Base-by-base conservation (phyloP, 2,113 vertebrate genomes). In the Holacanthus passer region DNA sequence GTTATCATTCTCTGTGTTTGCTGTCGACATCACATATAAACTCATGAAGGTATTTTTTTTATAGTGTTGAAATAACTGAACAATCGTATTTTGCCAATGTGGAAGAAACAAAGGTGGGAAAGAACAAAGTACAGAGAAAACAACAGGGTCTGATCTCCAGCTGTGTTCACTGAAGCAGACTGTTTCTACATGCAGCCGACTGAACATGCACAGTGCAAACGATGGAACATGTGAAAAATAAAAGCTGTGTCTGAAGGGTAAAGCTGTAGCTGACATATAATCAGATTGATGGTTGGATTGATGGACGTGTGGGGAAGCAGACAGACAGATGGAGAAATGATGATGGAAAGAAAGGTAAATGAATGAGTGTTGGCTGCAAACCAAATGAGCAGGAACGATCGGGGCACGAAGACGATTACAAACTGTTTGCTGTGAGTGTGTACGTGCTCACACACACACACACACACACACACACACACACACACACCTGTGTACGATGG, bases 351-450 rank as follows among this genome's bases (percentile, higher is more conserved):
- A 52, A 35, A 53, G 19, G 47, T 13, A 31, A 59, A 53, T 79
- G 24, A 60, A 64, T 19, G 62, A 59, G 32, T 75, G 35, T 32
- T 59, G 58, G 41, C 59, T 35, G 48, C 5, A 74, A 62, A 63
- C 53, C 48, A 64, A 74, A 48, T 52, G 71, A 70, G 27, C 66
- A 35, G 31, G 1, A 70, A 22, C 9, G 83, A 64, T 48, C 27
- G 53, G 81, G 56, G 11, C 64, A 20, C 27, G 41, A 73, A 63
- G 37, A 45, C 1, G 14, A 22, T 19, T 4, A 59, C 16, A 59
- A 39, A 62, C 3, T 47, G 13, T 31, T 16, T 43, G 27, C 13
- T 19, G 16, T 48, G 47, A 20, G 48, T 48, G 19, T 52, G 22
- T 52, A 22, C 3, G 31, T 7, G 16, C n/a, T n/a, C n/a, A n/a